Conservation (phyloP, 2,797 vertebrate genomes). For the Etheostoma perlongum region DNA sequence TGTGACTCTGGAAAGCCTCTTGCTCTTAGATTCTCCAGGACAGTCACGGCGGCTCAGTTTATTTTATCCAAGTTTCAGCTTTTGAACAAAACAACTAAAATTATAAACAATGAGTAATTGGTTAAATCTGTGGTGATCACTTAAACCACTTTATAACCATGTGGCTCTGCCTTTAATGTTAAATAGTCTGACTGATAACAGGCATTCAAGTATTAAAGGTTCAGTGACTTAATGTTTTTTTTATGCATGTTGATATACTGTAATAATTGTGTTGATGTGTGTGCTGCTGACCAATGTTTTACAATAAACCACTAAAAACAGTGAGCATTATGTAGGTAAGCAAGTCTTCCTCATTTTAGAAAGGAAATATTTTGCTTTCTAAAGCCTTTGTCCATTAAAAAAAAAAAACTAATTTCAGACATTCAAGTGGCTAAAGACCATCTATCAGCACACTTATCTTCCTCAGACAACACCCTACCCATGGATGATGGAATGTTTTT, state of each 20-base stretch:
- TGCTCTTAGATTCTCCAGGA: neutral
- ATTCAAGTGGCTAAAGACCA: neutral
- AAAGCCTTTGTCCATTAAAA: neutral
- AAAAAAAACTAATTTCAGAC: neutral
- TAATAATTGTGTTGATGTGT: constrained; percentile 11
- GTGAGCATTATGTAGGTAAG: neutral
- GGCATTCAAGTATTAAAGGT: neutral
- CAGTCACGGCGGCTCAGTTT: neutral
- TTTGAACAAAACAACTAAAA: neutral
- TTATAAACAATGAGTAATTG: neutral
- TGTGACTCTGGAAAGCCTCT: neutral
- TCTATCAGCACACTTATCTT: neutral
- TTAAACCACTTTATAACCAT: neutral
- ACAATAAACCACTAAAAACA: constrained; percentile 18
- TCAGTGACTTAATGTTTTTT: neutral
- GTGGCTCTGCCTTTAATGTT: neutral
- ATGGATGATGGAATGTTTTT: neutral
- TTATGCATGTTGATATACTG: neutral
- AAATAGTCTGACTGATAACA: neutral
- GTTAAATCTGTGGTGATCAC: neutral
- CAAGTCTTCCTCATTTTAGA: neutral
- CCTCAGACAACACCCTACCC: neutral
- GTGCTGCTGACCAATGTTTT: neutral
- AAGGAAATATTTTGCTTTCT: neutral
- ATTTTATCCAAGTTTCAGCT: neutral